Conservation (phyloP, 2,113 vertebrate species). For the Bungarus multicinctus region DNA sequence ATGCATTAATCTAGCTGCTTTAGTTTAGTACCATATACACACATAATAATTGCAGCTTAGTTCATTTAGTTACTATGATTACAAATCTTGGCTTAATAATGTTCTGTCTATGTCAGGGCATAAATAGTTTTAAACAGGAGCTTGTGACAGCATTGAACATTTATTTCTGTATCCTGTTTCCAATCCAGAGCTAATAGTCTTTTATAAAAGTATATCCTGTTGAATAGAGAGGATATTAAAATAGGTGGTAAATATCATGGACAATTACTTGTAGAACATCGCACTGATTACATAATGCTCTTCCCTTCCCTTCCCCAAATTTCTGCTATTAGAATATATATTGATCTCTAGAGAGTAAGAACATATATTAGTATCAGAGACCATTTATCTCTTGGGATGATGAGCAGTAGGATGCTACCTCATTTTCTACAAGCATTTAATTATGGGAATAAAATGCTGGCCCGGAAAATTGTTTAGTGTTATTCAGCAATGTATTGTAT, state of each 20-base stretch:
- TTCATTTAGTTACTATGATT: not conserved
- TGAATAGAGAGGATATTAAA: not conserved
- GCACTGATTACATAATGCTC: not conserved
- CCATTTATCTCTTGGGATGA: not conserved
- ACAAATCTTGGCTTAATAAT: not conserved
- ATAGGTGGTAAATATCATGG: not conserved
- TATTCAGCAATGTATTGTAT: not conserved
- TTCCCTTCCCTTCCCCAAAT: not conserved
- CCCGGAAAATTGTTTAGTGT: not conserved
- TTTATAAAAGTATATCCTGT: not conserved
- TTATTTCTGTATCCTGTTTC: no score
- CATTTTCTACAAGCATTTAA: not conserved
- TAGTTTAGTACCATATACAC: not conserved
- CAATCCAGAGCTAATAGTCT: not conserved
- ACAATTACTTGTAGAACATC: not conserved
- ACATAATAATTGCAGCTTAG: not conserved
- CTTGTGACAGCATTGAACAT: not conserved
- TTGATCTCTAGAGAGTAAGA: constrained; percentile 8
- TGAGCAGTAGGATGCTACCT: not conserved
- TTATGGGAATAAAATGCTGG: not conserved
- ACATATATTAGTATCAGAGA: not conserved
- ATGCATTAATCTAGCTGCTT: not conserved
- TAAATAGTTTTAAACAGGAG: not conserved
- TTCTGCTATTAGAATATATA: not conserved
- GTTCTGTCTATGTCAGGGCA: not conserved